Evolutionary conservation across 1,140 invertebrate species (phyloP).

Genomic region (Papilio dardanus): DNA sequence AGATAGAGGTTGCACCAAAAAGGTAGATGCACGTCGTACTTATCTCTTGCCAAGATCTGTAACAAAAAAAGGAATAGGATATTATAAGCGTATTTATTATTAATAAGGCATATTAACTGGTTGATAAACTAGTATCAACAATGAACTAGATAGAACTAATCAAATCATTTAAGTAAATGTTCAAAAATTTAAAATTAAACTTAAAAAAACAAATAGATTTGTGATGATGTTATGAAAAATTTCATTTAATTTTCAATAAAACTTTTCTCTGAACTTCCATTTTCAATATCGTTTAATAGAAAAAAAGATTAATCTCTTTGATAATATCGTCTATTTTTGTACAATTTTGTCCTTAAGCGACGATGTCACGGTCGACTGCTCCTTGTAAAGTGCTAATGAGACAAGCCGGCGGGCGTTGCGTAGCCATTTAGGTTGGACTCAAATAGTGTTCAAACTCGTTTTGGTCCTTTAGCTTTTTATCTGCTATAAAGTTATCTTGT

Average conservation of each 20-base stretch:
- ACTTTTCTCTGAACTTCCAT: too few relatives aligned
- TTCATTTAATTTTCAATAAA: too few relatives aligned
- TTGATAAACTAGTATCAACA: too few relatives aligned
- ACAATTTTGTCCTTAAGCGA: background rate
- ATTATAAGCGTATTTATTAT: background rate
- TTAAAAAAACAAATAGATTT: too few relatives aligned
- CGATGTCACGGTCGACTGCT: background rate
- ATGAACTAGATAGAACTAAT: too few relatives aligned
- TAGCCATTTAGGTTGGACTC: background rate
- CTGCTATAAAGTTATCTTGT: background rate
- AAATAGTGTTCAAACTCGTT: background rate
- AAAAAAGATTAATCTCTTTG: background rate
- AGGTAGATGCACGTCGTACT: constrained; percentile 87
- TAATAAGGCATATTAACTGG: background rate
- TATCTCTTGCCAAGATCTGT: constrained; percentile 85
- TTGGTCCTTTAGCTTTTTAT: background rate
- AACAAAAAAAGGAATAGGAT: constrained; percentile 41
- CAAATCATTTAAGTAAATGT: too few relatives aligned
- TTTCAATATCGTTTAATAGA: background rate
- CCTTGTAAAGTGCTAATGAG: background rate
- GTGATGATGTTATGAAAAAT: too few relatives aligned
- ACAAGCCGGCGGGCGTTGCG: background rate
- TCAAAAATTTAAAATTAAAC: too few relatives aligned
- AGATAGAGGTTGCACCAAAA: constrained; percentile 88
- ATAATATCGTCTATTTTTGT: background rate